A percentile compares a stretch with the other conserved stretches of the same genome.
These are phyloP conservation scores for Drosophila miranda DNA, from an alignment of 1,140 invertebrate genomes.

Conservation along the genomic window DNA sequence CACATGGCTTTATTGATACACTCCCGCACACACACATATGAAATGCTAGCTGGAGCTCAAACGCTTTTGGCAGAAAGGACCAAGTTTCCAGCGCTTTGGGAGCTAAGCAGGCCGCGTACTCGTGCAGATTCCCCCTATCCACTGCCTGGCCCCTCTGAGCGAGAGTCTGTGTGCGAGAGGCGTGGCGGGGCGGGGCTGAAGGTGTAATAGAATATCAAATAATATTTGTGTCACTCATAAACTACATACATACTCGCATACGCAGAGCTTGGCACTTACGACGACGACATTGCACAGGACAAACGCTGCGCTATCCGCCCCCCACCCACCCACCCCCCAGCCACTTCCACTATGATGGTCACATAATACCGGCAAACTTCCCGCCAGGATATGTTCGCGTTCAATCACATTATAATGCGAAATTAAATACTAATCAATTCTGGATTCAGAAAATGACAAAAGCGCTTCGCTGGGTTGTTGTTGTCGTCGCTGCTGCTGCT, in stretches of 20 bases:
- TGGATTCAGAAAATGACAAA: constrained; percentile 28
- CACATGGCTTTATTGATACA: constrained; percentile 3
- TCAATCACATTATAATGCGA: constrained; percentile 35
- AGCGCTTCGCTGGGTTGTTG: constrained; percentile 19
- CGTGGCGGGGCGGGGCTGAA: too few relatives aligned
- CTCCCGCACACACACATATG: too few relatives aligned
- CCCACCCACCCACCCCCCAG: neutral
- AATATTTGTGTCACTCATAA: constrained; percentile 55
- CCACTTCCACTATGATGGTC: neutral
- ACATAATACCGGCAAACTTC: too few relatives aligned
- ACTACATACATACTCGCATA: constrained; percentile 34
- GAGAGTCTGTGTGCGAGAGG: too few relatives aligned
- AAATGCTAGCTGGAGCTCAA: constrained; percentile 1
- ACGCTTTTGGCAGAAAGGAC: constrained; percentile 38
- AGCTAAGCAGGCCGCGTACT: constrained; percentile 14
- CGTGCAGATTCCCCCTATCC: too few relatives aligned
- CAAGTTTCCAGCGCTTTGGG: constrained; percentile 40
- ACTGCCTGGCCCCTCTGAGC: too few relatives aligned
- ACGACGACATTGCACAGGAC: too few relatives aligned
- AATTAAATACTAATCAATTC: constrained; percentile 52
- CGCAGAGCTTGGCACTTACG: too few relatives aligned
- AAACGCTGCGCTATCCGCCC: too few relatives aligned
- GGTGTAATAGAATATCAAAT: constrained; percentile 52
- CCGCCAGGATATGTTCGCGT: neutral
- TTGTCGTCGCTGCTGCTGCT: neutral